Conservation (phyloP, 2,113 vertebrate genomes). For the Percopsis transmontana region DNA sequence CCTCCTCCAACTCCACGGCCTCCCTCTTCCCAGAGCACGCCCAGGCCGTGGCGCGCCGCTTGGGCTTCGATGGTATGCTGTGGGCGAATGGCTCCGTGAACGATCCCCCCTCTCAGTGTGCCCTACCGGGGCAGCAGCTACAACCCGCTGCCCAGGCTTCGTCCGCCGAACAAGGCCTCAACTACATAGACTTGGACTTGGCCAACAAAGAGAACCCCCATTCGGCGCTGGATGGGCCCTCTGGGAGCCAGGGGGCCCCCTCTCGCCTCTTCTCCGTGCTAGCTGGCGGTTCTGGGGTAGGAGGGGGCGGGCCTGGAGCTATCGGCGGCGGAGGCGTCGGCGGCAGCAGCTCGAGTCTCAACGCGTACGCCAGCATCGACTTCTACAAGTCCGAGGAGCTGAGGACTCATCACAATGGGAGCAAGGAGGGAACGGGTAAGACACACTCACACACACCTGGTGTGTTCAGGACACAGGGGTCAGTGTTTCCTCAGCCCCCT, state of each 20-base stretch:
- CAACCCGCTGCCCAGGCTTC: conserved; percentile 57
- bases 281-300: conserved; percentile 49
- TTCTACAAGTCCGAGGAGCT: conserved; percentile 82
- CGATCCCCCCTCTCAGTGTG: conserved; percentile 53
- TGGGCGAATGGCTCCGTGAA: conserved; percentile 65
- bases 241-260: conserved; percentile 57
- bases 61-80: conserved; percentile 74
- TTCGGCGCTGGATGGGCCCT: conserved; percentile 61
- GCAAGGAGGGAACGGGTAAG: conserved; percentile 77
- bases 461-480: no score
- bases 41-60: conserved; percentile 67
- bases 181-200: conserved; percentile 86
- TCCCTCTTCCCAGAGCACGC: conserved; percentile 76
- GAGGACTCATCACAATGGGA: conserved; percentile 66
- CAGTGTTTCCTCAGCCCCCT: not conserved
- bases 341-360: conserved; percentile 61
- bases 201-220: conserved; percentile 75
- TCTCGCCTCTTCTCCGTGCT: conserved; percentile 73
- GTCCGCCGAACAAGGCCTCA: conserved; percentile 79
- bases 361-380: conserved; percentile 83
- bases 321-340: conserved; percentile 19
- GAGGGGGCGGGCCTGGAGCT: conserved; percentile 44
- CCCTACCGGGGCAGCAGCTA: conserved; percentile 49
- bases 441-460: not conserved
- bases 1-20: conserved; percentile 56